These are phyloP conservation scores for Gymnocypris eckloni DNA, from an alignment of 2,797 vertebrate species.

Conservation along the genomic window DNA sequence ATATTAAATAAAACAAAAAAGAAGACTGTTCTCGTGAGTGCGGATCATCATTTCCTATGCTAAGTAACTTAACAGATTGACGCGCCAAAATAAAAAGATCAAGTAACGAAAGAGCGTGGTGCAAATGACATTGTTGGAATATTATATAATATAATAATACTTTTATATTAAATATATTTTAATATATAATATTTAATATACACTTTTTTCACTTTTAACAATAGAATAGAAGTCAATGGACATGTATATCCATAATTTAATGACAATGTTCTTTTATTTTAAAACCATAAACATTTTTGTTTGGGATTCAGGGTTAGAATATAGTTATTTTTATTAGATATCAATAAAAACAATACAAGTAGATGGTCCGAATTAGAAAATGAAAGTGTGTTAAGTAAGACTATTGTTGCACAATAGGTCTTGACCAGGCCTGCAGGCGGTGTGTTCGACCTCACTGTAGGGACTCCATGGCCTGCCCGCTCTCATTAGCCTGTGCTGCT, in stretches of 20 bases:
- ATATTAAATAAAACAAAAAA: too few relatives aligned
- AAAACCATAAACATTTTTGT: neutral
- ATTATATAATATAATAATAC: neutral
- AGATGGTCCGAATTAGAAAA: neutral
- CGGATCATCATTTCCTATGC: too few relatives aligned
- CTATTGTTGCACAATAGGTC: constrained; percentile 4
- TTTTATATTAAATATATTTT: too few relatives aligned
- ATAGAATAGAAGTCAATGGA: neutral
- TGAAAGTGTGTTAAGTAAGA: neutral
- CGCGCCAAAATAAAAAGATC: too few relatives aligned
- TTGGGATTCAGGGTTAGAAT: neutral
- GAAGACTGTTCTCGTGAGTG: too few relatives aligned
- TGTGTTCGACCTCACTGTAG: constrained; percentile 67
- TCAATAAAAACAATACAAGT: neutral
- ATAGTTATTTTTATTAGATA: neutral
- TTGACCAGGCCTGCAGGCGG: constrained; percentile 64
- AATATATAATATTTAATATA: neutral
- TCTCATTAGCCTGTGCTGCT: constrained; percentile 65
- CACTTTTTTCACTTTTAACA: neutral
- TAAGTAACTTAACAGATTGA: too few relatives aligned
- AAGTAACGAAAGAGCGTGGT: too few relatives aligned
- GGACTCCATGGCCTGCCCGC: constrained; percentile 53
- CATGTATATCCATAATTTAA: neutral
- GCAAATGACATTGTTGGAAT: too few relatives aligned
- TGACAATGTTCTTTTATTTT: neutral